These are phyloP conservation scores for Ischnura elegans DNA, from an alignment of 2,888 invertebrate genomes.

Conservation along the genomic window DNA sequence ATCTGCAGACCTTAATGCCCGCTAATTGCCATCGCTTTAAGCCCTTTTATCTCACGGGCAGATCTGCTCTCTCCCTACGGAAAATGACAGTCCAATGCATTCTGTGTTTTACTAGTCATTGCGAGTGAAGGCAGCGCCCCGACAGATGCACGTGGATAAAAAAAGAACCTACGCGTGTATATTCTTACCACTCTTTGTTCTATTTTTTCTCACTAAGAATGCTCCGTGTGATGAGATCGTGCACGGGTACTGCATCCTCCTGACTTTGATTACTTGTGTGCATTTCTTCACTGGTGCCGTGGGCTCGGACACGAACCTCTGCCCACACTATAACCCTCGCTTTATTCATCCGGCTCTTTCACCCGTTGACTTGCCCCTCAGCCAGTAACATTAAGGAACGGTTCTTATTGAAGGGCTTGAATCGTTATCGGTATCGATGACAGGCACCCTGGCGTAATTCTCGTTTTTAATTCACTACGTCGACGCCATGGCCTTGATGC, in stretches of 20 bases:
- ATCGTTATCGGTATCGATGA: not conserved
- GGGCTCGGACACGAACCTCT: too few relatives aligned
- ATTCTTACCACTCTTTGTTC: too few relatives aligned
- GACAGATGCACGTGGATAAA: too few relatives aligned
- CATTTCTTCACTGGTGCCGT: not conserved
- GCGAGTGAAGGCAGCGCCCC: too few relatives aligned
- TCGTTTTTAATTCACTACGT: too few relatives aligned
- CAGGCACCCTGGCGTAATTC: not conserved
- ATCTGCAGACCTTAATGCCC: slow-evolving; percentile 32
- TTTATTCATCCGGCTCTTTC: too few relatives aligned
- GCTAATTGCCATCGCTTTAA: slow-evolving; percentile 36
- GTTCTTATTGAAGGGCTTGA: not conserved
- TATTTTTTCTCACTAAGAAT: too few relatives aligned
- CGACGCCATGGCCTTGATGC: too few relatives aligned
- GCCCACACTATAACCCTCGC: too few relatives aligned
- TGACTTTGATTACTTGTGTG: not conserved
- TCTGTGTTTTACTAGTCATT: not conserved
- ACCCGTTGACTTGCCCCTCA: too few relatives aligned
- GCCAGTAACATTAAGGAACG: not conserved
- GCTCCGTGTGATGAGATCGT: not conserved
- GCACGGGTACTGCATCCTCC: not conserved
- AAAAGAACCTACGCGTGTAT: too few relatives aligned
- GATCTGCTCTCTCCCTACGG: not conserved
- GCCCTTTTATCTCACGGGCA: not conserved
- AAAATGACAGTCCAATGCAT: slow-evolving; percentile 12